Evolutionary conservation across 2,113 vertebrate species (phyloP).

Genomic region (Spermophilus dauricus): DNA sequence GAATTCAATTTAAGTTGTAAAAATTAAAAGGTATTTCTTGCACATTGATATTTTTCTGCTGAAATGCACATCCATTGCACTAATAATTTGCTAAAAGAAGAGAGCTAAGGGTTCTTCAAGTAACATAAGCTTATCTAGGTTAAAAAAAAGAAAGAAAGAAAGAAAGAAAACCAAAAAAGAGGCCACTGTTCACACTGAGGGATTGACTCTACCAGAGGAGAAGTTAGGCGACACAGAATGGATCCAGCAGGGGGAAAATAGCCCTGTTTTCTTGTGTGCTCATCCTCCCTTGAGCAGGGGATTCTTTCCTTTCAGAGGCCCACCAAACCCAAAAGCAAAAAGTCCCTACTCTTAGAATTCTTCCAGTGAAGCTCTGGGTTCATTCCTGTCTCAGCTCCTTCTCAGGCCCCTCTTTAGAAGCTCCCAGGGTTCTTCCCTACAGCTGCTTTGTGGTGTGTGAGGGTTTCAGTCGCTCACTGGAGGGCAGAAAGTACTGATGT

Average conservation of each 20-base stretch:
- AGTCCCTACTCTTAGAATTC: background rate
- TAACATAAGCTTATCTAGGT: background rate
- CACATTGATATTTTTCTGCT: background rate
- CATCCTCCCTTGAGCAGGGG: background rate
- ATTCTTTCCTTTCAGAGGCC: background rate
- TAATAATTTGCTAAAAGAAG: background rate
- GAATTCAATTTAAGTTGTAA: background rate
- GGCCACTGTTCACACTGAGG: background rate
- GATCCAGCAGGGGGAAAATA: background rate
- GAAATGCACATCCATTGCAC: background rate
- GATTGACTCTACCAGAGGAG: background rate
- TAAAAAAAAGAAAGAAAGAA: background rate
- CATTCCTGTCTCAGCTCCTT: background rate
- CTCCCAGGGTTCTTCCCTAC: background rate
- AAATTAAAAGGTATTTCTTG: constrained; percentile 1
- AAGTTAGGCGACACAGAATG: background rate
- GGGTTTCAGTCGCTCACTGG: background rate
- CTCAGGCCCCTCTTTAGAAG: background rate
- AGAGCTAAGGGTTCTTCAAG: background rate
- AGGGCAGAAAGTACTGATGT: background rate
- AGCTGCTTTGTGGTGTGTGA: background rate
- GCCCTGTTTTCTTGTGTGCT: background rate
- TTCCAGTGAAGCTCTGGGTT: background rate
- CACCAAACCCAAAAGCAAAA: background rate
- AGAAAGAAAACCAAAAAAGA: background rate